Base-by-base conservation (phyloP, 2,888 invertebrate genomes). In the Cactoblastis cactorum region DNA sequence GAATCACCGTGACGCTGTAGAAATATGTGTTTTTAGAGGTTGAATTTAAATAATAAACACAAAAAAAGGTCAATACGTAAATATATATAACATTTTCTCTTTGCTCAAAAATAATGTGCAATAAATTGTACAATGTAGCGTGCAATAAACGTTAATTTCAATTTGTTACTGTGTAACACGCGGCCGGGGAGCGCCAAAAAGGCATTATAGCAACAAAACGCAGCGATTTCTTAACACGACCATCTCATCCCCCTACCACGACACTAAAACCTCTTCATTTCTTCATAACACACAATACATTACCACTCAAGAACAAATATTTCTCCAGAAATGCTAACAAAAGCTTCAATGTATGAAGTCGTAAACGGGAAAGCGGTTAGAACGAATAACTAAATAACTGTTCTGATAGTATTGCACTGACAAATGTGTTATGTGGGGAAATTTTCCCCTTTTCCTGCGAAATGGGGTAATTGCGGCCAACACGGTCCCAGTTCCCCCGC, bases 151-250 rank as follows among this genome's bases (percentile, higher is more conserved):
- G n/a, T 19, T 2, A 43, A 8, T 17, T 35, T 11, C 22, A 35
- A 22, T 46, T 35, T 46, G 53, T 45, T 52, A 53, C 53, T 59
- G 57, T 69, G 61, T 58, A 50, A 63, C 49, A 50, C 51, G 33
- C 39, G 12, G 41, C 15, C 39, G 50, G 59, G 51, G 50, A 55
- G 57, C 38, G 45, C 57, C 62, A 65, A 62, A 66, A 67, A 67
- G 64, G 64, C 71, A 76, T 80, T 78, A 79, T 72, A 71, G 63
- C 65, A 71, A 79, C 74, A 75, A 76, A 82, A 80, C 70, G 77
- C 67, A 59, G 67, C 74, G 69, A 73, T 74, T 75, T 69, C 59
- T 53, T 67, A 60, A 69, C 72, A 70, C 71, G 58, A 65, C 71
- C 63, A 39, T 54, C 52, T 45, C 45, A 55, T 54, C 8, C 39